Conservation (phyloP, 2,888 invertebrate species). For the Caenorhabditis becei region DNA sequence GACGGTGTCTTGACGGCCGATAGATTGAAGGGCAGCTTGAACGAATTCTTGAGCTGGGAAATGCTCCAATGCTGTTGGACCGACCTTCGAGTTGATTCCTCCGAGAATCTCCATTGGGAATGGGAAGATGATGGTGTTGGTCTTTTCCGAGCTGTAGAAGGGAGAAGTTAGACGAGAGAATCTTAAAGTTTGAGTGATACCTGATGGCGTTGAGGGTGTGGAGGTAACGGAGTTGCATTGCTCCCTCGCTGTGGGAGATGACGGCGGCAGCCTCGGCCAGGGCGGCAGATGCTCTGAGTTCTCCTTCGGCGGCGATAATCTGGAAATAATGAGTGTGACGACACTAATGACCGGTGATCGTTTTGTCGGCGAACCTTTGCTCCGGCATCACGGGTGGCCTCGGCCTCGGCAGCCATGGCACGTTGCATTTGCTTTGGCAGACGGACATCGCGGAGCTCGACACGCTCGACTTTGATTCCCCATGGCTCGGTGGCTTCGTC, state of each 20-base stretch:
- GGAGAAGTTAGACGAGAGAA: background rate
- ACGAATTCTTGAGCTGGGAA: conserved; percentile 47
- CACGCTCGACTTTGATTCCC: conserved; percentile 82
- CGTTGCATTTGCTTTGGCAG: conserved; percentile 92
- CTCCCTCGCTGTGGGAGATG: conserved; percentile 92
- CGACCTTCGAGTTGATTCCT: conserved; percentile 40
- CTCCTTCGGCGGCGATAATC: conserved; percentile 97
- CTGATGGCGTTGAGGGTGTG: conserved; percentile 94
- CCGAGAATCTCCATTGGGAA: conserved; percentile 69
- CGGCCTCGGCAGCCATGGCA: conserved; percentile 96
- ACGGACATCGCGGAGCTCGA: conserved; percentile 86
- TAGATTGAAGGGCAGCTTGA: conserved; percentile 44
- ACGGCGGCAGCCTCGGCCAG: conserved; percentile 96
- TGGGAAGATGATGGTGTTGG: conserved; percentile 68
- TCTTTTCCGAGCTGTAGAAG: conserved; percentile 66
- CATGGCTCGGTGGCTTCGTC: conserved; percentile 83
- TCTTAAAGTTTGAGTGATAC: conserved; percentile 8
- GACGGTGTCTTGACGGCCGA: conserved; percentile 35
- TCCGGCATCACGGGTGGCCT: conserved; percentile 91
- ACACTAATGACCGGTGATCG: background rate
- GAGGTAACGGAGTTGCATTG: conserved; percentile 92
- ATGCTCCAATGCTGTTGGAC: background rate
- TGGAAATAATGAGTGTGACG: conserved; percentile 73
- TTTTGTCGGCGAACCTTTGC: conserved; percentile 63
- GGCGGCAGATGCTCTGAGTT: conserved; percentile 89